These are phyloP conservation scores for Triplophysa dalaica DNA, from an alignment of 2,113 vertebrate genomes.

Conservation along the genomic window DNA sequence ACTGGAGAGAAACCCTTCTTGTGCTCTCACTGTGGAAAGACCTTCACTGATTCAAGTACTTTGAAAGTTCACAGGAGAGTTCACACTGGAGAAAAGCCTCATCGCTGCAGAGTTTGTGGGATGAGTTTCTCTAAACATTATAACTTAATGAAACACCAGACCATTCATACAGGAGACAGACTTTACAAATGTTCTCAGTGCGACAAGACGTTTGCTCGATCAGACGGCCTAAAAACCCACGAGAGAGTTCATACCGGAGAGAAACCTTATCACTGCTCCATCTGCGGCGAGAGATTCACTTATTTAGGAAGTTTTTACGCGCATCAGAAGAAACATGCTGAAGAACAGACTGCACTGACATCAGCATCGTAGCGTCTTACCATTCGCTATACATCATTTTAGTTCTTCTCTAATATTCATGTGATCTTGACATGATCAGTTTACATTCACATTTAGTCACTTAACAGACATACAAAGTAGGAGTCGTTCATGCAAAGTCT, in stretches of 20 bases:
- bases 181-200: conserved; percentile 42
- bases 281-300: no score
- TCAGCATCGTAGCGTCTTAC: no score
- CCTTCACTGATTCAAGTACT: background rate
- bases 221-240: conserved; percentile 17
- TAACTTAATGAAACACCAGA: background rate
- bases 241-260: conserved; percentile 22
- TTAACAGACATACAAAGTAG: no score
- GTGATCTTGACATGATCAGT: no score
- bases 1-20: no score
- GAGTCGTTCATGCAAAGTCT: no score
- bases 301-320: no score
- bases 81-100: background rate
- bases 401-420: no score
- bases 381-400: no score
- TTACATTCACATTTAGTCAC: no score
- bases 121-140: background rate
- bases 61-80: background rate
- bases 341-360: no score
- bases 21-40: conserved; percentile 9
- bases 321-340: no score
- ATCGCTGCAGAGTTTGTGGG: background rate
- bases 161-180: conserved; percentile 22
- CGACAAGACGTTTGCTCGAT: conserved; percentile 40
- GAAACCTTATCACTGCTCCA: background rate